Evolutionary conservation across 2,797 vertebrate genomes (phyloP), one percentile per base, ranked within the genome.

Genomic region (Salmo trutta): DNA sequence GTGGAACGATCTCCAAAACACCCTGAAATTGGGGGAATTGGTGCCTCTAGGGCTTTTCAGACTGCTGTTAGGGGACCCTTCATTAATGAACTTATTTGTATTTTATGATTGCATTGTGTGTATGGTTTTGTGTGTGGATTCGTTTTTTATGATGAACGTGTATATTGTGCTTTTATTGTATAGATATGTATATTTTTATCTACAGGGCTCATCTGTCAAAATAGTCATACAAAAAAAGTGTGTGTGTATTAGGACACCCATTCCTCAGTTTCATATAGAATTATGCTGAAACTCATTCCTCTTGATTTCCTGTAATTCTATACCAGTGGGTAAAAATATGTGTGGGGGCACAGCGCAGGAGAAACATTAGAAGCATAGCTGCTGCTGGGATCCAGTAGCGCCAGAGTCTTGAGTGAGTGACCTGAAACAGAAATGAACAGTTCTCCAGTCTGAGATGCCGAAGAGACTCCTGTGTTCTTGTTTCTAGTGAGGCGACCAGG

Each of bases 221-320:
- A 41, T 41, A 41, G 8, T 41, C 0, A 41, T 41, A 41, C 7
- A 41, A 41, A 2, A 10, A 41, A 41, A 41, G 8, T 41, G 41
- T 41, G 8, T 41, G 4, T 41, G 41, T 90, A 80, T 94, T 96
- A 92, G 90, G 91, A 92, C 94, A 94, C 91, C 85, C 79, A 93
- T 87, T 91, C 90, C 86, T 91, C 68, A 81, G 81, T 93, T 95
- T 95, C 92, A 93, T 94, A 86, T 92, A 94, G 91, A 96, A 93
- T 96, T 91, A 94, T 94, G 90, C 90, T 91, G 89, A 93, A 94
- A 93, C 93, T 92, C 91, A 85, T 95, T 96, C 93, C 93, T 93
- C 94, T 93, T 94, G 90, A 97, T 97, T 98, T 98, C 95, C 96
- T 97, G 97, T 98, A 98, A 98, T 94, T 93, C 93, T 95, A 97